phyloP scores from a whole-genome alignment of 2,888 invertebrate genomes.

The Nymphalis polychloros region DNA sequence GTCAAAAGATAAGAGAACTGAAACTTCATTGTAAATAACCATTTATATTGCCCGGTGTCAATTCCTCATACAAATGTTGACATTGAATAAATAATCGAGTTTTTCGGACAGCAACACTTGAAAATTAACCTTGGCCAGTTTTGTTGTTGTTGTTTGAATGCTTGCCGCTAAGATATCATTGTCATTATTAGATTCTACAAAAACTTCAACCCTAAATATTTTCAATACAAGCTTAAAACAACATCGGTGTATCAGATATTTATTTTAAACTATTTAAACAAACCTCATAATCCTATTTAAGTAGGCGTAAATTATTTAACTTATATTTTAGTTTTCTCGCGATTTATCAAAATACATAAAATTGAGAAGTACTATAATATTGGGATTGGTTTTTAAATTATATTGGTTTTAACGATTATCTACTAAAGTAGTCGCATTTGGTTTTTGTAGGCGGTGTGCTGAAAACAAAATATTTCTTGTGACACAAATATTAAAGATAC shows the following conservation, averaged over 20 bases:
- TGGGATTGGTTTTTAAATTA: conserved; percentile 6
- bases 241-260: conserved; percentile 1
- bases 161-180: background rate
- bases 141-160: too few relatives aligned
- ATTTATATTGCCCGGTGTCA: background rate
- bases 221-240: conserved; percentile 2
- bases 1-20: background rate
- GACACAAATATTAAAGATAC: too few relatives aligned
- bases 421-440: background rate
- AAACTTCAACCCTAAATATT: conserved; percentile 8
- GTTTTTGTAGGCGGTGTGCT: conserved; percentile 1
- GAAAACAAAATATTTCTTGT: background rate
- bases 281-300: conserved; percentile 15
- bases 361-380: background rate
- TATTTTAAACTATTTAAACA: conserved; percentile 4
- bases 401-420: conserved; percentile 81
- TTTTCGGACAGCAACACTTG: too few relatives aligned
- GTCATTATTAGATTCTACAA: background rate
- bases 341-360: conserved; percentile 10
- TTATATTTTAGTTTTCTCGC: conserved; percentile 9
- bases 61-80: background rate
- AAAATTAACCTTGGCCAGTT: too few relatives aligned
- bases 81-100: too few relatives aligned
- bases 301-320: conserved; percentile 13
- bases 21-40: background rate